Base-by-base conservation (phyloP, 2,888 invertebrate genomes). In the Lithosia quadra region DNA sequence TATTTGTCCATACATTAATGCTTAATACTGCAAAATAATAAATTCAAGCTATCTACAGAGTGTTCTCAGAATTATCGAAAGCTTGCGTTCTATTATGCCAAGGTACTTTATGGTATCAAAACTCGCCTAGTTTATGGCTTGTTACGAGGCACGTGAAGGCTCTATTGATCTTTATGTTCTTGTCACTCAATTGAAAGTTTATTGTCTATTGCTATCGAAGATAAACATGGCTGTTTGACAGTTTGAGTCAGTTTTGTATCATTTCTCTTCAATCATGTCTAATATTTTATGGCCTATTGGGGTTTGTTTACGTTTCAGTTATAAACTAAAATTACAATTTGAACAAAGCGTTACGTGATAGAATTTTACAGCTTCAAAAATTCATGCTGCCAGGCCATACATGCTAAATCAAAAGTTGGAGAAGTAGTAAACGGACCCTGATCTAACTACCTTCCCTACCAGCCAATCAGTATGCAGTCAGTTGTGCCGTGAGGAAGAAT, bases 41-140 rank as follows among this genome's bases (percentile, higher is more conserved):
- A 49, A 49, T 49, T 49, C 9, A 49, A 49, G 9, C 18, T 49
- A 49, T 49, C 49, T 43, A 49, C n/a, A 49, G 49, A 18, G 49
- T 49, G 49, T 49, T 49, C 49, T 49, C 49, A n/a, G 49, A 49
- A 49, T 49, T n/a, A 8, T 49, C 49, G 49, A 49, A 49, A 49
- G 49, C 49, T 49, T n/a, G 18, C 49, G n/a, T 49, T n/a, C 49
- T 49, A 49, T 74, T 71, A 58, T 62, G 72, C 70, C 77, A 70
- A 8, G 5, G 68, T 70, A 21, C 56, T 79, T 74, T 79, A 76
- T 76, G 58, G 69, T 63, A 55, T 60, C 49, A 49, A 18, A 49
- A 49, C 49, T 49, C 49, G n/a, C 49, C 18, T 49, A 49, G 49
- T 49, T 49, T 49, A 49, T n/a, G 49, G 22, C 63, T 34, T 56